A percentile compares a stretch with the other conserved stretches of the same genome.
phyloP scores from a whole-genome alignment of 2,888 invertebrate genomes.

The Koerneria pararmatus region DNA sequence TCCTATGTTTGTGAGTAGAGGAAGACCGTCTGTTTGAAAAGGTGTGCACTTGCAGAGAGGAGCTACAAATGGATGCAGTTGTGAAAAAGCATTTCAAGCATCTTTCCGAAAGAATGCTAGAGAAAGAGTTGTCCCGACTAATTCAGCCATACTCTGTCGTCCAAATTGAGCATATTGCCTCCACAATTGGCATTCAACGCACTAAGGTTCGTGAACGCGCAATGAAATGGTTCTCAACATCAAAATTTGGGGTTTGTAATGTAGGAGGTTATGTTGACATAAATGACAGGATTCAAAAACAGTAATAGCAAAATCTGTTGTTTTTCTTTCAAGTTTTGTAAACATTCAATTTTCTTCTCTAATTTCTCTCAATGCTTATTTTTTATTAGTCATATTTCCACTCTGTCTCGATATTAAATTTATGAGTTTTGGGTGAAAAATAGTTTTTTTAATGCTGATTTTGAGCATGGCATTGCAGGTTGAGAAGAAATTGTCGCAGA shows the following conservation, averaged over 20 bases:
- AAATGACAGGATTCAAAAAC: too few species aligned
- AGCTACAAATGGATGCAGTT: slow-evolving; percentile 79
- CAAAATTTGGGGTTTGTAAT: neutral
- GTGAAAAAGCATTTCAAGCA: slow-evolving; percentile 93
- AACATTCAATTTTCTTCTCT: neutral
- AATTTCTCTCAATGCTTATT: neutral
- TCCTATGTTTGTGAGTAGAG: neutral
- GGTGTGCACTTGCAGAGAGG: slow-evolving; percentile 78
- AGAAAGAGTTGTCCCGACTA: slow-evolving; percentile 86
- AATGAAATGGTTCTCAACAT: neutral
- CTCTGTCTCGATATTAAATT: too few species aligned
- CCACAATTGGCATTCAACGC: slow-evolving; percentile 58
- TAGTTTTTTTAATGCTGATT: too few species aligned
- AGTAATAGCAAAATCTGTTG: neutral
- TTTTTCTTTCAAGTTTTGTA: neutral
- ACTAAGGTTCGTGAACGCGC: slow-evolving; percentile 52
- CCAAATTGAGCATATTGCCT: slow-evolving; percentile 65
- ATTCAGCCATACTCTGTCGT: slow-evolving; percentile 98
- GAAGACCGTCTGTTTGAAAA: slow-evolving; percentile 64
- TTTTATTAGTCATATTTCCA: too few species aligned
- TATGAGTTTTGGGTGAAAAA: too few species aligned
- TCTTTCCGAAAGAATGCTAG: slow-evolving; percentile 94
- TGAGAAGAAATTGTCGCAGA: slow-evolving; percentile 97
- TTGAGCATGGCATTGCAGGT: too few species aligned
- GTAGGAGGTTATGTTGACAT: too few species aligned